phyloP scores from a whole-genome alignment of 2,113 vertebrate genomes.

The Calyptomena viridis region DNA sequence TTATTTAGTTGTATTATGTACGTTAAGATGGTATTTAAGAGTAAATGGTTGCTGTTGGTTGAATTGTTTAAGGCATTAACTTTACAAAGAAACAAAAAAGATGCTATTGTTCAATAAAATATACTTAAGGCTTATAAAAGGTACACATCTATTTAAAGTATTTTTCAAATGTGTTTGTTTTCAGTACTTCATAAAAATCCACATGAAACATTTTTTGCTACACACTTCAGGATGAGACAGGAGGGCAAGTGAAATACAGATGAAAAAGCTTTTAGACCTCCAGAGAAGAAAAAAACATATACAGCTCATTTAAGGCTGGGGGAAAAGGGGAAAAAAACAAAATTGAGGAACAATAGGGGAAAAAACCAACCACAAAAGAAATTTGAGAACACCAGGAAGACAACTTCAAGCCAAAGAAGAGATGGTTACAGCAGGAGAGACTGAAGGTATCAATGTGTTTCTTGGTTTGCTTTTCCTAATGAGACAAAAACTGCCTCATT shows the following conservation, averaged over 20 bases:
- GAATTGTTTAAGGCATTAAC: not conserved
- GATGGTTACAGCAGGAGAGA: not conserved
- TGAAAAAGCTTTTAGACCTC: not conserved
- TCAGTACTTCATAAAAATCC: not conserved
- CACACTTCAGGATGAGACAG: not conserved
- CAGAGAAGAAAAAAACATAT: not conserved
- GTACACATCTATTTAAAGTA: fast-evolving
- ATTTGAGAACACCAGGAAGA: not conserved
- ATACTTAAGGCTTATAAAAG: not conserved
- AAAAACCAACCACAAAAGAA: not conserved
- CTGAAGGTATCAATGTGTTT: not conserved
- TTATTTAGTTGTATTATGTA: not conserved
- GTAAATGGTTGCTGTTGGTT: not conserved
- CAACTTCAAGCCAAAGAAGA: not conserved
- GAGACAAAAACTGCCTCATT: not conserved
- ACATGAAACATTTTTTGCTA: not conserved
- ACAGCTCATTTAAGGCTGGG: not conserved
- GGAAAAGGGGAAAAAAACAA: not conserved
- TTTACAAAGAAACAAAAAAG: not conserved
- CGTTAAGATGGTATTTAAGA: not conserved
- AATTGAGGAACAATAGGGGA: not conserved
- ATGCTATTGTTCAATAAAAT: not conserved
- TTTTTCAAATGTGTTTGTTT: not conserved
- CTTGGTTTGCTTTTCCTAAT: not conserved
- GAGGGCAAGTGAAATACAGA: not conserved